phyloP scores from a whole-genome alignment of 2,888 invertebrate genomes.

The Eulithis prunata region DNA sequence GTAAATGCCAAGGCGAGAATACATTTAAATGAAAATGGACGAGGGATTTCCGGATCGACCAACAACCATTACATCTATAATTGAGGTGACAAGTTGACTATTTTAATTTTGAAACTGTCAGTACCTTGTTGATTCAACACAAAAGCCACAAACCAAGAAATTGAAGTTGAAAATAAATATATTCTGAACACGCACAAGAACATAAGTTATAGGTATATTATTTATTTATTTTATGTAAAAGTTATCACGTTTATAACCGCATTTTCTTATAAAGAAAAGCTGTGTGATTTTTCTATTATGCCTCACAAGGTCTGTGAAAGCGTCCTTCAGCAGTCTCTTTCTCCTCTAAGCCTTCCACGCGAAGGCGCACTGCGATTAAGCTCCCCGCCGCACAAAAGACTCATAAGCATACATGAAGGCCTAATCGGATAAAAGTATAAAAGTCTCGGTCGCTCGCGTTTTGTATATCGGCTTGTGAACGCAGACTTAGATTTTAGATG shows the following conservation, averaged over 20 bases:
- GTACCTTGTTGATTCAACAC: no score
- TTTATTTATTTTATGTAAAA: no score
- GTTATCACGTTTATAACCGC: not conserved
- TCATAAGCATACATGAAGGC: constrained; percentile 75
- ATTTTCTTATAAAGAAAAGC: constrained; percentile 10
- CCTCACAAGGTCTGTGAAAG: constrained; percentile 17
- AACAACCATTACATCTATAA: no score
- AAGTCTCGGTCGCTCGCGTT: constrained; percentile 63
- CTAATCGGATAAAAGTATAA: constrained; percentile 80
- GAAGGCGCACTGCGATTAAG: constrained; percentile 67
- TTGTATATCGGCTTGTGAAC: constrained; percentile 48
- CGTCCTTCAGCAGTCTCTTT: constrained; percentile 25
- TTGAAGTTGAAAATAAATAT: no score
- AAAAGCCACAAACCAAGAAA: no score
- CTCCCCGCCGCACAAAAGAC: constrained; percentile 67
- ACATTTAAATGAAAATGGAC: no score
- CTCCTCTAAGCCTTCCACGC: constrained; percentile 49
- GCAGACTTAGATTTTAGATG: constrained; percentile 8
- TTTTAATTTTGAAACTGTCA: no score
- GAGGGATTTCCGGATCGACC: no score
- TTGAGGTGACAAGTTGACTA: no score
- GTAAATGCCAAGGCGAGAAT: no score
- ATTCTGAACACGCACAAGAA: no score
- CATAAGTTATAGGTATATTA: no score
- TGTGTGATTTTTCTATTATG: constrained; percentile 25